Conservation (phyloP, 2,888 invertebrate species). For the Cancer borealis region DNA sequence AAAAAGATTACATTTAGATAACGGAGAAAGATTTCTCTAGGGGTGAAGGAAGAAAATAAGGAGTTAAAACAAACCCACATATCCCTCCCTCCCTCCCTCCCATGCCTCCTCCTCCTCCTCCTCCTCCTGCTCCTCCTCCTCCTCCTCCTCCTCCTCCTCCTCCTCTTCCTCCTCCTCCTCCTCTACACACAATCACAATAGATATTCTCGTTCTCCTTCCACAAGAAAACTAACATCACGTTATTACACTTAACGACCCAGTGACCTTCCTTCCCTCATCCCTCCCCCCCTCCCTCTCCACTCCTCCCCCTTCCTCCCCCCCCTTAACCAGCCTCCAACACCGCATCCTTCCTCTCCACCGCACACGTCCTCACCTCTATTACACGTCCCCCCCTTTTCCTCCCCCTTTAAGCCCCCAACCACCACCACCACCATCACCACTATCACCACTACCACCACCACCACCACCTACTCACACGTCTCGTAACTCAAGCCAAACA, state of each 20-base stretch:
- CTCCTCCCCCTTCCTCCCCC: no score
- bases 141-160: neutral
- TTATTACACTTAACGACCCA: neutral
- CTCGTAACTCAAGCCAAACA: slow-evolving; percentile 7
- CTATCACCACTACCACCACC: neutral
- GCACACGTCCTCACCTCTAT: no score
- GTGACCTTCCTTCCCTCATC: no score
- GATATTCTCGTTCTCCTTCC: neutral
- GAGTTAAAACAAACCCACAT: neutral
- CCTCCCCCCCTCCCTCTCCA: no score
- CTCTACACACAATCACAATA: neutral
- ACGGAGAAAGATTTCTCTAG: neutral
- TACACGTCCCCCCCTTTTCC: neutral
- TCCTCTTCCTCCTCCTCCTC: neutral
- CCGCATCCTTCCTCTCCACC: neutral
- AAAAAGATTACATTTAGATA: slow-evolving; percentile 24
- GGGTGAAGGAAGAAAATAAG: neutral
- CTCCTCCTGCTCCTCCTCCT: neutral
- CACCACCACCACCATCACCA: neutral
- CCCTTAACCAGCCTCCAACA: neutral
- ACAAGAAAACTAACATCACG: neutral
- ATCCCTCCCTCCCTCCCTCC: neutral
- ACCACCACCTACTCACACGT: neutral
- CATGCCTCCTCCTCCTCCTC: neutral
- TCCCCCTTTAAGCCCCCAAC: neutral